These are phyloP conservation scores for Terrapene triunguis DNA, from an alignment of 2,113 vertebrate species.

Conservation along the genomic window DNA sequence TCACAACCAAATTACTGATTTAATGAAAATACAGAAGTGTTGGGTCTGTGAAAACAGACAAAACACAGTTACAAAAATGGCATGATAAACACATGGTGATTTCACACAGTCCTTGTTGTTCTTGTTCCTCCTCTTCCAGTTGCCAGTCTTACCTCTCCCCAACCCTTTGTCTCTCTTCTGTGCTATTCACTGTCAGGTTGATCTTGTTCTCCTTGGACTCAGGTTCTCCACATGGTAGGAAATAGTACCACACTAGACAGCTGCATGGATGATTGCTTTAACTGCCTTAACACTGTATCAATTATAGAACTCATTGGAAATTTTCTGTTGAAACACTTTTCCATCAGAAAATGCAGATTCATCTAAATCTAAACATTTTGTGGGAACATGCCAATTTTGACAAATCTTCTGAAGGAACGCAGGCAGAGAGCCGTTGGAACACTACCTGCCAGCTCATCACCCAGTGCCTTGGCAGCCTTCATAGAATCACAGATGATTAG, in stretches of 20 bases:
- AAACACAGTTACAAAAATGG: neutral
- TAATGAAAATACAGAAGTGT: neutral
- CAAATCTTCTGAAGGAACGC: neutral
- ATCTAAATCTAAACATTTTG: neutral
- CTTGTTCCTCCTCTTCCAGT: neutral
- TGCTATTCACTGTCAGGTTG: neutral
- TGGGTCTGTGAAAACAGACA: neutral
- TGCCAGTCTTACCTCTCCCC: neutral
- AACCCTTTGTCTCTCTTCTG: neutral
- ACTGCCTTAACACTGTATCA: neutral
- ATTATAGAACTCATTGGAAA: neutral
- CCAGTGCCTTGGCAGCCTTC: neutral
- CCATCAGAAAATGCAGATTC: neutral
- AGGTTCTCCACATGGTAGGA: fast-evolving
- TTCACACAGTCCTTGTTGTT: neutral
- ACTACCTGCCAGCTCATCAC: neutral
- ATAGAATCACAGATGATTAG: no score
- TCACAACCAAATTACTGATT: neutral
- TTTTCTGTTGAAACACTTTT: neutral
- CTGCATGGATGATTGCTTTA: neutral
- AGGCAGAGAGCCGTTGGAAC: neutral
- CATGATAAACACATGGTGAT: neutral
- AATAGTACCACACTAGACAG: neutral
- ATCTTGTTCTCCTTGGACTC: neutral
- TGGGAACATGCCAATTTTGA: neutral